A percentile compares a stretch with the other conserved stretches of the same genome.
Evolutionary conservation across 2,797 vertebrate genomes (phyloP).

Genomic region (Gambelia wislizenii): DNA sequence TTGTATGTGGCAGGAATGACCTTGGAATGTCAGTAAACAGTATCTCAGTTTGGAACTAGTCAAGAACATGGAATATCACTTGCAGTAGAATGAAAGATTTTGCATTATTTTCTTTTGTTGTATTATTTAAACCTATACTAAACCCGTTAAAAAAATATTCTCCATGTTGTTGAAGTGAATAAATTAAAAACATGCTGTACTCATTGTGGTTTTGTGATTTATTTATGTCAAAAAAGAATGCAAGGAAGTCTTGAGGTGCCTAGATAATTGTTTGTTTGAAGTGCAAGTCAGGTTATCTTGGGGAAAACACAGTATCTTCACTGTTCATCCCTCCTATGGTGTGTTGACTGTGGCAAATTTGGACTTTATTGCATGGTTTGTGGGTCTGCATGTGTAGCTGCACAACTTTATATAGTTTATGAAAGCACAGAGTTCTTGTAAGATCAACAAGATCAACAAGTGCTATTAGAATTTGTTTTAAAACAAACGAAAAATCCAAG

Average conservation of each 20-base stretch:
- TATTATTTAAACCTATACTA: conserved; percentile 39
- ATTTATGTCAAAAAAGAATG: background rate
- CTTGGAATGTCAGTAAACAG: conserved; percentile 11
- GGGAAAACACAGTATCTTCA: background rate
- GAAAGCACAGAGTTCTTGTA: background rate
- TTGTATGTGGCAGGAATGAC: conserved; percentile 7
- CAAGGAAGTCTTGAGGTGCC: background rate
- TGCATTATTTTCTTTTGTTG: conserved; percentile 13
- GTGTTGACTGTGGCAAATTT: background rate
- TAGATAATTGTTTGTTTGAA: conserved; percentile 32
- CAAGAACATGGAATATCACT: background rate
- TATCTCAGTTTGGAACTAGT: background rate
- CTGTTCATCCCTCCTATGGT: background rate
- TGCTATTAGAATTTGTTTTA: background rate
- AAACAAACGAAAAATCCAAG: background rate
- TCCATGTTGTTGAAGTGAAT: conserved; percentile 25
- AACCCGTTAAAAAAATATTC: conserved; percentile 35
- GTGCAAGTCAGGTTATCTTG: background rate
- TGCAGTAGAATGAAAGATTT: conserved; percentile 33
- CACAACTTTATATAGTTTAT: background rate
- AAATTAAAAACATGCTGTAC: conserved; percentile 30
- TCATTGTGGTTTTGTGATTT: conserved; percentile 17
- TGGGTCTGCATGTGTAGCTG: background rate
- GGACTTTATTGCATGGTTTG: background rate
- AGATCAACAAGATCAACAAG: too few species aligned